Base-by-base conservation (phyloP, 1,140 invertebrate species). In the Idris sp. region DNA sequence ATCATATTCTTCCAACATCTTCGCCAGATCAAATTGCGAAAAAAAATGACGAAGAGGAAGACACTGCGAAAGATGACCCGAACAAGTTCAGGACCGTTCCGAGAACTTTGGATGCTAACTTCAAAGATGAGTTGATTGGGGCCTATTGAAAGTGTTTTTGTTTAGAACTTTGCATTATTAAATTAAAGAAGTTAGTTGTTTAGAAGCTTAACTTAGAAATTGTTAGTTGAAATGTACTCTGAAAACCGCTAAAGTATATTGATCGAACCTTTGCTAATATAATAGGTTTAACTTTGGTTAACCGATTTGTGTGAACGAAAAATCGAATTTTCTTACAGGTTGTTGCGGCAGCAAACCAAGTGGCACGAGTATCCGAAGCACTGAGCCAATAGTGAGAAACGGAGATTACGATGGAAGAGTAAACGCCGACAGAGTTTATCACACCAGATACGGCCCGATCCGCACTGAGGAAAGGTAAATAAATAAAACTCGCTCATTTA, bases 371-470 rank as follows among this genome's bases (percentile, higher is more conserved):
- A 40, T 69, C n/a, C 40, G 73, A n/a, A 75, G 73, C 30, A 49
- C 65, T 0, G 73, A 75, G 13, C 46, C 73, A 5, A 75, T 75
- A 10, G 65, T 75, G 9, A 75, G 73, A 30, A 75, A 75, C 26
- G 64, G 73, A 19, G 73, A 75, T 36, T 65, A 75, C 6, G 73
- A 75, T 22, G 58, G 43, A 30, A 35, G 73, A 31, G 59, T 69
- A 15, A 64, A 69, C n/a, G 30, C 49, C 0, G 65, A 75, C 14
- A 61, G 72, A 33, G 2, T 36, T 0, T 69, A 56, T 14, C 38
- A 13, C 43, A 35, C 25, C 7, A 46, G 73, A 44, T 75, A 59
- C 14, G 46, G 58, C 4, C 35, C 41, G 25, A 15, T 9, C 41
- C 43, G 58, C 16, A 30, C 22, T 0, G 65, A 75, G 28, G 59